Conservation (phyloP, 2,113 vertebrate species). For the Nerophis ophidion region DNA sequence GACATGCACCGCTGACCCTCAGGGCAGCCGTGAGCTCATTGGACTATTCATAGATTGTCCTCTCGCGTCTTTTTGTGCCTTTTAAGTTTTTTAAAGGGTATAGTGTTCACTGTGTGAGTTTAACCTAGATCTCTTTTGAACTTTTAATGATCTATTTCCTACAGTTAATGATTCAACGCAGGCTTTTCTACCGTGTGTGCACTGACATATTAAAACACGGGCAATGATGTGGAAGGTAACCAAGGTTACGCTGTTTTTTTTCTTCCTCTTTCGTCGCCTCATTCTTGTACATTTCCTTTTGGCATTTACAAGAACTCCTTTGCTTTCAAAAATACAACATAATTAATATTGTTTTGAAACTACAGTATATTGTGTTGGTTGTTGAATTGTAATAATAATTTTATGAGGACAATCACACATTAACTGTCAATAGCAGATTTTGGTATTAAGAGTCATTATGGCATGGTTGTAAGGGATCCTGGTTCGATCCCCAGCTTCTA, state of each 20-base stretch:
- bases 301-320: no score
- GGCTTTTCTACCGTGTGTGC: constrained; percentile 67
- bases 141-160: constrained; percentile 77
- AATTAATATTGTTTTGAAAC: no score
- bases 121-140: constrained; percentile 75
- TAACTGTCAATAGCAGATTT: no score
- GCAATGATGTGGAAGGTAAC: constrained; percentile 37
- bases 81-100: constrained; percentile 72
- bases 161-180: constrained; percentile 74
- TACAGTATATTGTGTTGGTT: no score
- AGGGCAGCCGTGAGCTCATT: constrained; percentile 53
- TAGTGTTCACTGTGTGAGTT: constrained; percentile 70
- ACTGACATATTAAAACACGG: constrained; percentile 57
- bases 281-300: background rate
- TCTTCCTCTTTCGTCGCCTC: constrained; percentile 1
- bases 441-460: no score
- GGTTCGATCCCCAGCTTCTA: no score
- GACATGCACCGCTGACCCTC: constrained; percentile 54
- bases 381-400: no score
- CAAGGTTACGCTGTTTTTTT: constrained; percentile 23
- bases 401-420: no score
- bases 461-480: no score
- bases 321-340: background rate
- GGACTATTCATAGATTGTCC: constrained; percentile 62
- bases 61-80: constrained; percentile 48